Conservation (phyloP, 2,797 vertebrate species). For the Rhabdophis nuchalis region DNA sequence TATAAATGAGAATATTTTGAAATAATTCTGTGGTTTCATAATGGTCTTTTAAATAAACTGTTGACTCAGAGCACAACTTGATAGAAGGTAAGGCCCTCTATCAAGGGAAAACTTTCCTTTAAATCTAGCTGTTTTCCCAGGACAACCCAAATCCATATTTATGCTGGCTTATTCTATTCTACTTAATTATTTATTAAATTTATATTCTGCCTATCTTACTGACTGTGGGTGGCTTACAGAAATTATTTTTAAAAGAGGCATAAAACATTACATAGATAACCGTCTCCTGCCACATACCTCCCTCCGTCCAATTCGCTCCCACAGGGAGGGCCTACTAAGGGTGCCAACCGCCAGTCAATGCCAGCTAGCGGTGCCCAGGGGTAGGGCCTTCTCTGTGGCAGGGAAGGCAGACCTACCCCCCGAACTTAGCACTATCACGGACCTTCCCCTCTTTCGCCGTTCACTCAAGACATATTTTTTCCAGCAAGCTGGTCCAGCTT, state of each 20-base stretch:
- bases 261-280: neutral
- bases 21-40: neutral
- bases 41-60: neutral
- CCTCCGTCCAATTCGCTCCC: too few relatives aligned
- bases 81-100: neutral
- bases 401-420: too few relatives aligned
- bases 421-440: too few relatives aligned
- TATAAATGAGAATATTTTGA: neutral
- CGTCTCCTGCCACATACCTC: too few relatives aligned
- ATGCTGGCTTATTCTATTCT: neutral
- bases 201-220: neutral
- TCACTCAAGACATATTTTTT: too few relatives aligned
- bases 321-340: too few relatives aligned
- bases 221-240: neutral
- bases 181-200: neutral
- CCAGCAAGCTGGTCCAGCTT: too few relatives aligned
- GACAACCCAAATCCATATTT: neutral
- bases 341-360: too few relatives aligned
- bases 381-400: too few relatives aligned
- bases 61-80: neutral
- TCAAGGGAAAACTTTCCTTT: neutral
- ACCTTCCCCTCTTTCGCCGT: too few relatives aligned
- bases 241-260: neutral
- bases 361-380: too few relatives aligned
- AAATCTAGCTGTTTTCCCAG: neutral